These are phyloP conservation scores for Lacanobia wlatinum DNA, from an alignment of 2,888 invertebrate genomes.

Conservation along the genomic window DNA sequence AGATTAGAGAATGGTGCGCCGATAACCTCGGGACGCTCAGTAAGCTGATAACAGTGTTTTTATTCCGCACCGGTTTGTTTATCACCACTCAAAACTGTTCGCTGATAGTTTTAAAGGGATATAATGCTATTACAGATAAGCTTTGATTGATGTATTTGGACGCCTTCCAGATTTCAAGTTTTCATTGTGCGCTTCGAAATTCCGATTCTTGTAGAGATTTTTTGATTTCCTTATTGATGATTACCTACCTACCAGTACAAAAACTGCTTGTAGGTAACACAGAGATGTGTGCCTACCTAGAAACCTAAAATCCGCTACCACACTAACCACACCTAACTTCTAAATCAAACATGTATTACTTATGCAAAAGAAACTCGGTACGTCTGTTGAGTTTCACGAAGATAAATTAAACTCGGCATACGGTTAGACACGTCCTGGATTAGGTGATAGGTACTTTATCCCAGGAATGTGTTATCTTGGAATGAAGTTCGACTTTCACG, in stretches of 20 bases:
- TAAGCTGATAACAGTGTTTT: conserved; percentile 77
- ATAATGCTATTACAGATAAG: conserved; percentile 73
- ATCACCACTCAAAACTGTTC: conserved; percentile 68
- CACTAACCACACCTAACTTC: too few relatives aligned
- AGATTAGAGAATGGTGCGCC: conserved; percentile 49
- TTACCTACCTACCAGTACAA: neutral
- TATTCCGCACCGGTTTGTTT: conserved; percentile 66
- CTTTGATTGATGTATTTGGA: conserved; percentile 68
- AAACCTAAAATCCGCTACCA: too few relatives aligned
- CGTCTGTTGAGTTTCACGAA: too few relatives aligned
- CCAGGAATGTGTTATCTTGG: too few relatives aligned
- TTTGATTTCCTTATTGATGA: neutral
- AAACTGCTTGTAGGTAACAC: too few relatives aligned
- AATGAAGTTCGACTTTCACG: too few relatives aligned
- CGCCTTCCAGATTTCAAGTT: conserved; percentile 53
- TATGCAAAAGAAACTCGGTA: too few relatives aligned
- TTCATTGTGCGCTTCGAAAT: neutral
- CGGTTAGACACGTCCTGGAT: too few relatives aligned
- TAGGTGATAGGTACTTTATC: too few relatives aligned
- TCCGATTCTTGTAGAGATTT: neutral
- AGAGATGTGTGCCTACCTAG: too few relatives aligned
- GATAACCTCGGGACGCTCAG: conserved; percentile 73
- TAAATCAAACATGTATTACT: too few relatives aligned
- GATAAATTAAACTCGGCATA: too few relatives aligned
- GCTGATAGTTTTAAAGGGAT: conserved; percentile 74